Conservation (phyloP, 2,888 invertebrate genomes). For the Philereme transversata region DNA sequence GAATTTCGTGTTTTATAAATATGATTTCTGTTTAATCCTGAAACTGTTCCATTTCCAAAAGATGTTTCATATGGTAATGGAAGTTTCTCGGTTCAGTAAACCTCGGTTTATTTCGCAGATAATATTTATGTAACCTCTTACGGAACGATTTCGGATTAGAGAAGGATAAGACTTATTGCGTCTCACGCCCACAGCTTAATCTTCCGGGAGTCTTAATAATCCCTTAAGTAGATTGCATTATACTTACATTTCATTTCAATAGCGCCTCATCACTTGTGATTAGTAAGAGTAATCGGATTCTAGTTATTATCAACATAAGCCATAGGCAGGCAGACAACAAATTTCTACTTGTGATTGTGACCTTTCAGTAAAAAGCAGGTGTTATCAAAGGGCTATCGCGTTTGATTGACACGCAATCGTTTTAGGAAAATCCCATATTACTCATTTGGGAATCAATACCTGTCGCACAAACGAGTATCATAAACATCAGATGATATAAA, state of each 20-base stretch:
- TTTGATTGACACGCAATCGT: constrained; percentile 6
- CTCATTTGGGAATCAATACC: constrained; percentile 1
- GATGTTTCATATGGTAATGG: constrained; percentile 17
- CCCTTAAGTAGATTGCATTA: too few species aligned
- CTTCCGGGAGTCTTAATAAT: not conserved
- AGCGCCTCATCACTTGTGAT: too few species aligned
- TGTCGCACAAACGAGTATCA: not conserved
- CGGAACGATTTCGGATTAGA: constrained; percentile 7
- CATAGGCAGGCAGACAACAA: not conserved
- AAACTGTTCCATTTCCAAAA: constrained; percentile 8
- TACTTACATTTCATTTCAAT: too few species aligned
- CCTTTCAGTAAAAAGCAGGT: not conserved
- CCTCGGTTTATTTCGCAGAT: constrained; percentile 4
- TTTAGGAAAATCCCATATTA: not conserved
- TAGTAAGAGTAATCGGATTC: too few species aligned
- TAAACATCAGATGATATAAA: not conserved
- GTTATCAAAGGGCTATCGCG: not conserved
- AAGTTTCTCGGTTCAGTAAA: constrained; percentile 14
- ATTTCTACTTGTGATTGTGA: not conserved
- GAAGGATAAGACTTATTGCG: constrained; percentile 12
- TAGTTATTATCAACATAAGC: too few species aligned
- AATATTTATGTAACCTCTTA: constrained; percentile 13
- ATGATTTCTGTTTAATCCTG: constrained; percentile 12
- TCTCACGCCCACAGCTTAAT: constrained; percentile 4
- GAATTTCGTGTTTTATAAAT: not conserved